Evolutionary conservation across 1,140 invertebrate genomes (phyloP), one percentile per base, ranked within the genome.

Genomic region (Eumeta japonica): DNA sequence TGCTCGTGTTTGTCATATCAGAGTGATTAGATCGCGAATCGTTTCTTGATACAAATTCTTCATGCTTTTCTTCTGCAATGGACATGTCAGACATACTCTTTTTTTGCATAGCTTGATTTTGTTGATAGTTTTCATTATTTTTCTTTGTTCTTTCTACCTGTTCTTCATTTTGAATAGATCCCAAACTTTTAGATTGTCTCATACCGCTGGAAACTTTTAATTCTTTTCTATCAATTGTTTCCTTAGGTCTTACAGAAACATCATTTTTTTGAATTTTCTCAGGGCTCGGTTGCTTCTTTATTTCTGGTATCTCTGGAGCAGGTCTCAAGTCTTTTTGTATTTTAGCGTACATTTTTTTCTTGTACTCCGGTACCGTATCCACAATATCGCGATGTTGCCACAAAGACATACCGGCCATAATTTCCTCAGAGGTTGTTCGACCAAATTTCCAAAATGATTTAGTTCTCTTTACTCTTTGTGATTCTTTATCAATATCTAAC

Each of bases 391-490:
- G 74, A 58, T 90, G 89, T 55, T 86, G 84, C 89, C 89, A 90
- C 10, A 91, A 62, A 0, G 87, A 83, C 89, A 91, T 91, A 0
- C 89, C 88, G 45, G 88, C 87, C 28, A 90, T 70, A 4, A 90
- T 87, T 33, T 85, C 83, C 39, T 81, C 80, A 18, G 84, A 81
- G 10, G 81, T 79, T 1, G 80, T 83, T 24, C 84, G 79, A 27
- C 87, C 83, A 50, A 91, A 90, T 48, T 86, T 84, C 88, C 88
- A 90, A 45, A 91, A 90, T 0, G 87, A 89, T 62, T 90, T 90
- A 0, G 87, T 90, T 18, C 89, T 73, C 58, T 90, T 90, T 0
- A 91, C 81, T 76, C 81, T 71, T 61, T 78, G 61, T 16, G 72
- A 55, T 47, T 74, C 60, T 47, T 65, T 71, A 32, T 75, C 73